Evolutionary conservation across 2,888 invertebrate genomes (phyloP).

Genomic region (Temnothorax ravouxi): DNA sequence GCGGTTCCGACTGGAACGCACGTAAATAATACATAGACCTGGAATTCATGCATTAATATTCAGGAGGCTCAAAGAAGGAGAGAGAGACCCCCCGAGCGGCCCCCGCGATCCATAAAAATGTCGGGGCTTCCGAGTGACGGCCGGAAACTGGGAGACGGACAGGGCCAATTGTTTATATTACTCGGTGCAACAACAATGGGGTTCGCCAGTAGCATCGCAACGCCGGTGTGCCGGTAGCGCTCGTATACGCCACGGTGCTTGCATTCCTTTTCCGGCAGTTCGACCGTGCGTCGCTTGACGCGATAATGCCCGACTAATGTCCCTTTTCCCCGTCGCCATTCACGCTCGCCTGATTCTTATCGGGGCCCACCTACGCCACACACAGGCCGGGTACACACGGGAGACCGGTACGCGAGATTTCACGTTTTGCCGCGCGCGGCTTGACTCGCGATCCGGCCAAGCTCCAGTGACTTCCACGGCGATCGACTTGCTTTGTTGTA

Average conservation of each 20-base stretch:
- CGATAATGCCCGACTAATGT: conserved; percentile 78
- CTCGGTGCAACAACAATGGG: conserved; percentile 84
- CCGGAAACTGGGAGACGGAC: conserved; percentile 85
- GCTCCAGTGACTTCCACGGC: conserved; percentile 20
- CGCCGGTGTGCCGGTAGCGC: conserved; percentile 58
- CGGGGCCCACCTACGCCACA: conserved; percentile 55
- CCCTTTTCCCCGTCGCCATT: conserved; percentile 75
- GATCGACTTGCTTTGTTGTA: conserved; percentile 5
- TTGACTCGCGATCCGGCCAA: conserved; percentile 35
- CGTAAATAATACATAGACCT: conserved; percentile 71
- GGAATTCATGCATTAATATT: conserved; percentile 74
- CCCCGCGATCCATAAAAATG: conserved; percentile 85
- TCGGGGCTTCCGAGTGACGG: conserved; percentile 85
- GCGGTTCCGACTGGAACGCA: conserved; percentile 61
- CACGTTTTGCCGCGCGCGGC: conserved; percentile 31
- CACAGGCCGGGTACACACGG: no score
- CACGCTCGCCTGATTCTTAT: conserved; percentile 78
- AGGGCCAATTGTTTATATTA: conserved; percentile 86
- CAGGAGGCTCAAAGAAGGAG: conserved; percentile 73
- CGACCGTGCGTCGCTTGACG: conserved; percentile 80
- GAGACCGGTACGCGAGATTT: conserved; percentile 23
- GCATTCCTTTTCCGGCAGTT: conserved; percentile 83
- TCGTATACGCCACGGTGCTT: conserved; percentile 71
- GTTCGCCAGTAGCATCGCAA: conserved; percentile 75
- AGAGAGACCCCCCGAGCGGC: conserved; percentile 67